These are phyloP conservation scores for Calameuta pallipes DNA, from an alignment of 2,888 invertebrate species.

Conservation along the genomic window DNA sequence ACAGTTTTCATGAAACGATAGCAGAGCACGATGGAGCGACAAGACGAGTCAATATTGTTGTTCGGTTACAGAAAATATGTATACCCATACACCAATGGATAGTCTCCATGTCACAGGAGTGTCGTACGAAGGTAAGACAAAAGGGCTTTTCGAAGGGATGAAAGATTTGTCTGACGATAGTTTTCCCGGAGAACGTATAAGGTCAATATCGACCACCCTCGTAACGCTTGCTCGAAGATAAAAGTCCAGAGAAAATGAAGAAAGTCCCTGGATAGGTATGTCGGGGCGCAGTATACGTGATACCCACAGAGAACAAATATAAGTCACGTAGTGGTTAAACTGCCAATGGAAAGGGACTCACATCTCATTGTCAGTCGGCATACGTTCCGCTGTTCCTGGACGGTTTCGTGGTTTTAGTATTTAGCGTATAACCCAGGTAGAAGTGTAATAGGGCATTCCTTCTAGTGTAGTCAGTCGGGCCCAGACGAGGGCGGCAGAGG, in stretches of 20 bases:
- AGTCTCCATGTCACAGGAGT: background rate
- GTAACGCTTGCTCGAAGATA: background rate
- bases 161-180: background rate
- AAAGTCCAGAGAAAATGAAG: background rate
- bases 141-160: background rate
- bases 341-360: background rate
- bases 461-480: too few relatives aligned
- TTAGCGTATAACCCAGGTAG: background rate
- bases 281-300: background rate
- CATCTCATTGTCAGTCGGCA: background rate
- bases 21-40: too few relatives aligned
- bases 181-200: background rate
- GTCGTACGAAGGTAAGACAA: background rate
- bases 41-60: background rate
- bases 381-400: background rate
- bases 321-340: background rate
- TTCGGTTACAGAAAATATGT: background rate
- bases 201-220: background rate
- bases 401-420: background rate
- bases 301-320: background rate
- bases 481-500: too few relatives aligned
- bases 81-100: background rate
- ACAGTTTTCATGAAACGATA: too few relatives aligned
- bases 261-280: background rate
- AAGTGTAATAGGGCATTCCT: too few relatives aligned